phyloP scores from a whole-genome alignment of 2,888 invertebrate species.

The Steinernema carpocapsae region DNA sequence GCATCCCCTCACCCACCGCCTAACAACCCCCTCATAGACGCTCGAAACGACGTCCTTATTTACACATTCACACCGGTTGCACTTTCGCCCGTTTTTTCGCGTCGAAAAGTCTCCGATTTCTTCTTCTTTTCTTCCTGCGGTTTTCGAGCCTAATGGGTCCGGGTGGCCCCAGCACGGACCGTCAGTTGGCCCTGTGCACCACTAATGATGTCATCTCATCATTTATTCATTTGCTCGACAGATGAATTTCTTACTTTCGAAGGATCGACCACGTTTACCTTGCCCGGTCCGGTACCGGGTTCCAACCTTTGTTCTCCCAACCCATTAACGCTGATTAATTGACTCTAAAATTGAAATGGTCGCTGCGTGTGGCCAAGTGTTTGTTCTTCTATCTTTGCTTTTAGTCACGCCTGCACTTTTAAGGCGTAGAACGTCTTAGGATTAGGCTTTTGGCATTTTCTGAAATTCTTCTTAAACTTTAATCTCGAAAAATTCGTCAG shows the following conservation, averaged over 20 bases:
- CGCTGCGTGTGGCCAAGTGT: no score
- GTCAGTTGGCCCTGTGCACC: not conserved
- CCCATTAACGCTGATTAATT: no score
- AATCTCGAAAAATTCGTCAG: no score
- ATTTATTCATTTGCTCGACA: conserved; percentile 14
- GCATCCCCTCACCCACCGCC: not conserved
- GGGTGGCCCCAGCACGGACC: not conserved
- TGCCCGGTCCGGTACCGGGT: not conserved
- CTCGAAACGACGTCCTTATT: conserved; percentile 14
- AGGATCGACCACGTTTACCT: not conserved
- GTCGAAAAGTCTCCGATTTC: conserved; percentile 26
- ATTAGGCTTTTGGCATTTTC: conserved; percentile 11
- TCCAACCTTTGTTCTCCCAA: no score
- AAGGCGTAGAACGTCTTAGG: not conserved
- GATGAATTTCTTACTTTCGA: conserved; percentile 30
- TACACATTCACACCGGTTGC: conserved; percentile 31
- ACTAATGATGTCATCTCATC: conserved; percentile 32
- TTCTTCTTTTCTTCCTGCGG: not conserved
- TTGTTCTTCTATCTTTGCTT: no score
- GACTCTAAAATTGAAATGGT: no score
- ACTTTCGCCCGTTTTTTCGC: conserved; percentile 20
- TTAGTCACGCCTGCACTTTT: no score
- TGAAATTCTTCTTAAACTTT: no score
- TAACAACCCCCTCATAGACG: conserved; percentile 13
- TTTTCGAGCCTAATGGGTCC: conserved; percentile 15